These are phyloP conservation scores for Bolinopsis microptera DNA, from an alignment of 37 sponge, comb jelly and placozoan genomes.

Conservation along the genomic window DNA sequence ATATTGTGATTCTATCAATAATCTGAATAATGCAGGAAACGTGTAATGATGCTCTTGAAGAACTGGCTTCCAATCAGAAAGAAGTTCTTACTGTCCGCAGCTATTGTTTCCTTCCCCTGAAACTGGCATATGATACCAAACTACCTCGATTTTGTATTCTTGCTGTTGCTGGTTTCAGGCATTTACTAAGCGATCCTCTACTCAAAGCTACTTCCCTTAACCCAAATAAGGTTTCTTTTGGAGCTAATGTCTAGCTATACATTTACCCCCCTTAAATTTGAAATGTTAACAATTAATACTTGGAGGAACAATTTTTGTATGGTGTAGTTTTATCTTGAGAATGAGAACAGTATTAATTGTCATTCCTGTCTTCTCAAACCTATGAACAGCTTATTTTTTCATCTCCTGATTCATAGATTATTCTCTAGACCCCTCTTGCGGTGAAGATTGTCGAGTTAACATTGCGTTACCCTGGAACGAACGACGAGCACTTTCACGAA, in stretches of 20 bases:
- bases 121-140: constrained; percentile 51
- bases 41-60: constrained; percentile 59
- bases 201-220: constrained; percentile 44
- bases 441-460: constrained; percentile 59
- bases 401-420: not conserved
- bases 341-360: no score
- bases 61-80: constrained; percentile 59
- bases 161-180: constrained; percentile 60
- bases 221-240: constrained; percentile 45
- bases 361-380: no score
- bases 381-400: no score
- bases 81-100: constrained; percentile 62
- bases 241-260: no score
- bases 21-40: constrained; percentile 19
- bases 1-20: no score
- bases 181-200: constrained; percentile 48
- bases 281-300: no score
- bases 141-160: constrained; percentile 58
- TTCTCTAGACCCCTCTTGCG: not conserved
- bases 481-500: constrained; percentile 54
- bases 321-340: no score
- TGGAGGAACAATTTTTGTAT: no score
- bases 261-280: no score
- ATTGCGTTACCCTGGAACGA: constrained; percentile 23
- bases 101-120: constrained; percentile 51